Percentiles rank a stretch among this genome's conserved stretches.
phyloP scores from a whole-genome alignment of 2,888 invertebrate species.

The Lochmaea capreae region DNA sequence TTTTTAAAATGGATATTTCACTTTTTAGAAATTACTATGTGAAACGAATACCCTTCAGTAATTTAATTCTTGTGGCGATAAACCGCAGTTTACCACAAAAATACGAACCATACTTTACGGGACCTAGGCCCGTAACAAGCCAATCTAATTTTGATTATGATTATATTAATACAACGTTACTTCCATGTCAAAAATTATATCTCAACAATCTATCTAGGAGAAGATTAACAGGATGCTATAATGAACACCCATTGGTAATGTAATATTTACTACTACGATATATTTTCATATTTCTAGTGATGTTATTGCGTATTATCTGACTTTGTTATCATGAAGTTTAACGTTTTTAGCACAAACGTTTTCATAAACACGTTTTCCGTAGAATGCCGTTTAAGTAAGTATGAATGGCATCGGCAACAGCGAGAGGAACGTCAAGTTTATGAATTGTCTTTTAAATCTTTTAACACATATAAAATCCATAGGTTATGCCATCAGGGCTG shows the following conservation, averaged over 20 bases:
- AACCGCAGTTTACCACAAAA: slow-evolving; percentile 60
- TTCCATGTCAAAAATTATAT: slow-evolving; percentile 82
- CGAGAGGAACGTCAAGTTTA: too few relatives aligned
- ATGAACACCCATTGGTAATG: slow-evolving; percentile 77
- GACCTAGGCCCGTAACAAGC: slow-evolving; percentile 62
- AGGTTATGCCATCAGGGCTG: too few relatives aligned
- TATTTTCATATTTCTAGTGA: too few relatives aligned
- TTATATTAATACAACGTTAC: slow-evolving; percentile 67
- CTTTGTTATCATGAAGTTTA: not conserved
- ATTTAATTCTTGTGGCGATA: slow-evolving; percentile 81
- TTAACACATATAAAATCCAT: too few relatives aligned
- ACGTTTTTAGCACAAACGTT: too few relatives aligned
- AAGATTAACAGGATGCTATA: slow-evolving; percentile 80
- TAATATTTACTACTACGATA: slow-evolving; percentile 8
- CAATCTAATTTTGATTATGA: slow-evolving; percentile 58
- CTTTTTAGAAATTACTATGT: slow-evolving; percentile 74
- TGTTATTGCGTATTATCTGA: too few relatives aligned
- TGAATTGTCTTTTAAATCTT: too few relatives aligned
- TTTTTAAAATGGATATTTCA: too few relatives aligned
- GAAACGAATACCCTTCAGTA: slow-evolving; percentile 80
- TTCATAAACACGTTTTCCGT: too few relatives aligned
- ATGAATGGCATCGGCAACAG: too few relatives aligned
- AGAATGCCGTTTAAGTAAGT: too few relatives aligned
- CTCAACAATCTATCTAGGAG: slow-evolving; percentile 76
- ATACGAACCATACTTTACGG: slow-evolving; percentile 64